Conservation (phyloP, 2,888 invertebrate species). For the Adineta ricciae region DNA sequence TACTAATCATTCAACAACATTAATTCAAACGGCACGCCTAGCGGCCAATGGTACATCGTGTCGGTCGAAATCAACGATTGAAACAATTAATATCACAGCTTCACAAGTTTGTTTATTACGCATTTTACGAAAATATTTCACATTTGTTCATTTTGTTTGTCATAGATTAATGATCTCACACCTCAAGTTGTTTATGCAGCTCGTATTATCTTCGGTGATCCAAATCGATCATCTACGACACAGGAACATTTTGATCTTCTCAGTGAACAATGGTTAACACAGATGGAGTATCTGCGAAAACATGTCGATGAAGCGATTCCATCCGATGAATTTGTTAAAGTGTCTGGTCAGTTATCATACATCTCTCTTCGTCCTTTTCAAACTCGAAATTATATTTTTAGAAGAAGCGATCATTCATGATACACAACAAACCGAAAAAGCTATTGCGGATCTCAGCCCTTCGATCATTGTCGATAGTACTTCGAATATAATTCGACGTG, state of each 20-base stretch:
- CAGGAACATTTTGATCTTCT: slow-evolving; percentile 93
- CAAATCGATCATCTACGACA: slow-evolving; percentile 71
- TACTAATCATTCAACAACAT: slow-evolving; percentile 71
- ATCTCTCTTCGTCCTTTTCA: too few relatives aligned
- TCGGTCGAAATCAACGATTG: slow-evolving; percentile 79
- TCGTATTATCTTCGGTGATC: slow-evolving; percentile 82
- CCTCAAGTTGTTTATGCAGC: slow-evolving; percentile 92
- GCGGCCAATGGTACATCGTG: slow-evolving; percentile 74
- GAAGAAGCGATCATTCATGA: slow-evolving; percentile 92
- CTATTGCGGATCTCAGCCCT: slow-evolving; percentile 74
- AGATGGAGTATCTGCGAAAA: slow-evolving; percentile 72
- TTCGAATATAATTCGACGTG: slow-evolving; percentile 81
- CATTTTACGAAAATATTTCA: too few relatives aligned
- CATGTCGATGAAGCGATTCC: slow-evolving; percentile 95
- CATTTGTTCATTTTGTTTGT: too few relatives aligned
- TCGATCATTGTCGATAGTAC: slow-evolving; percentile 97
- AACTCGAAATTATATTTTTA: slow-evolving; percentile 41
- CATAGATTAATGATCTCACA: slow-evolving; percentile 80
- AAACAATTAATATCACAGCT: slow-evolving; percentile 73
- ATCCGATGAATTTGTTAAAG: slow-evolving; percentile 82
- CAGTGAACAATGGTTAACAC: slow-evolving; percentile 80
- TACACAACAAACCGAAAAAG: slow-evolving; percentile 87
- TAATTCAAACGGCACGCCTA: slow-evolving; percentile 77
- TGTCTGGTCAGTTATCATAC: slow-evolving; percentile 59
- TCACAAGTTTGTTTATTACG: slow-evolving; percentile 60